Conservation (phyloP, 2,888 invertebrate genomes). For the Nesidiocoris tenuis region DNA sequence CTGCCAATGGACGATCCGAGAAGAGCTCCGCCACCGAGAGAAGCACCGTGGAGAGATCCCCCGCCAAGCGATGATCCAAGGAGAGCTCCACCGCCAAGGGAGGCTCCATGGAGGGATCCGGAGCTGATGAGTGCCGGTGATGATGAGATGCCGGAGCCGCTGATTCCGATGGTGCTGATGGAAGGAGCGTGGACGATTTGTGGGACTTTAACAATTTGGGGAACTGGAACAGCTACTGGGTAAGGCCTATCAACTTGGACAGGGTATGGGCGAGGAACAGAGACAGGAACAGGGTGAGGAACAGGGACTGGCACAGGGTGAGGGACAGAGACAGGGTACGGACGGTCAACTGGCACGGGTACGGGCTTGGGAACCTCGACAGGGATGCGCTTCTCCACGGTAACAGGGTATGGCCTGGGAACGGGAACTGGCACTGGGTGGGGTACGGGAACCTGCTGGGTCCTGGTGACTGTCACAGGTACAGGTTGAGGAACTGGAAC, state of each 20-base stretch:
- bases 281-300: conserved; percentile 18
- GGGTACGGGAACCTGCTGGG: conserved; percentile 22
- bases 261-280: conserved; percentile 26
- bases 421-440: conserved; percentile 32
- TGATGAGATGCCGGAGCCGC: neutral
- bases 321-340: conserved; percentile 33
- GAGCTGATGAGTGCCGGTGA: conserved; percentile 5
- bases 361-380: conserved; percentile 27
- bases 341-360: conserved; percentile 19
- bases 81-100: neutral
- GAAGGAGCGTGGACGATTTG: conserved; percentile 21
- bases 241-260: conserved; percentile 25
- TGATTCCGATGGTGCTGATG: conserved; percentile 7
- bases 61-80: neutral
- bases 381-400: conserved; percentile 16
- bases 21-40: neutral
- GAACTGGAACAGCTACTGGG: conserved; percentile 22
- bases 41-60: neutral
- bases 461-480: conserved; percentile 22
- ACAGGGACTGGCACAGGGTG: conserved; percentile 21
- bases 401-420: conserved; percentile 28
- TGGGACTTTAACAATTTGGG: conserved; percentile 28
- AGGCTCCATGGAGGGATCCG: neutral
- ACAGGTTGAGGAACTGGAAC: conserved; percentile 34
- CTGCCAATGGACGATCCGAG: neutral